Evolutionary conservation across 2,113 vertebrate species (phyloP), one percentile per base, ranked within the genome.

Genomic region (Thunnus maccoyii): DNA sequence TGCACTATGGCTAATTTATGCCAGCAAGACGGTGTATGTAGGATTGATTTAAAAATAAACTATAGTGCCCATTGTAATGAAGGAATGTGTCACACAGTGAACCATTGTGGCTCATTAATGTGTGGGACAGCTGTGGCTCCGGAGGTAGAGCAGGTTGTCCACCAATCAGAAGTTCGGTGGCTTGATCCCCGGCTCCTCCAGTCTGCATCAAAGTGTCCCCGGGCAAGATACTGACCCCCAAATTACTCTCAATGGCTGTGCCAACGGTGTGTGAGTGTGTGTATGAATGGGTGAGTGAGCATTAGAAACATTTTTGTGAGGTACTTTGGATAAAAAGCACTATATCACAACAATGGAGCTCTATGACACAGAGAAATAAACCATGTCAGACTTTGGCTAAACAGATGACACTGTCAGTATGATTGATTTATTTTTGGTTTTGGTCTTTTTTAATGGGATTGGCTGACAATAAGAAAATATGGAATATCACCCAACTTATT

Each of bases 391-490:
- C 4, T 3, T 72, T 63, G 11, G 25, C 47, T 18, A 14, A 8
- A 56, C 4, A 64, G 36, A 36, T 9, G 8, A 36, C 36, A 6
- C 8, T 41, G 36, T 41, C 36, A 41, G 36, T 41, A 41, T 41
- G 8, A 41, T 8, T 41, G 36, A 18, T 22, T 36, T 1, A 52
- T 52, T 36, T 11, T 0, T 30, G 25, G 22, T 66, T 18, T 54
- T 50, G 1, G 14, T 30, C 44, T 20, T 64, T 74, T 75, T 11
- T 41, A 41, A 7, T 30, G 15, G 0, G 3, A 17, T 47, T 46
- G 44, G 12, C 41, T 60, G 5, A 41, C 52, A 78, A 50, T 50
- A 13, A 17, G 4, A 63, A 78, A 74, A 30, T 30, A 30, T 30
- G 27, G 27, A 30, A 30, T 50, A 17, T 50, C 22, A 48, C 20